These are phyloP conservation scores for Cosmorhoe ocellata DNA, from an alignment of 2,888 invertebrate species.

Conservation along the genomic window DNA sequence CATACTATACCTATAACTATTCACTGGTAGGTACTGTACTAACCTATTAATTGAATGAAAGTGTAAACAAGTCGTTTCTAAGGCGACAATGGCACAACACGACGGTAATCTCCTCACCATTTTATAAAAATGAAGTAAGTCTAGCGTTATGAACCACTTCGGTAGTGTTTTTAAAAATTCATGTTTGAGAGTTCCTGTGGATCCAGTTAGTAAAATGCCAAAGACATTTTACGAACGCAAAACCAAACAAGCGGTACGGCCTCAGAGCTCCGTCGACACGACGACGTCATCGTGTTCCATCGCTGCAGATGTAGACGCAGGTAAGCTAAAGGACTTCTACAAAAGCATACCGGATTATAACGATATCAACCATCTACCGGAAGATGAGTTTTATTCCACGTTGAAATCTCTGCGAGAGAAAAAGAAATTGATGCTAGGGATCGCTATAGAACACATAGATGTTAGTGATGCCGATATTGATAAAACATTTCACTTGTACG, in stretches of 20 bases:
- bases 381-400: conserved; percentile 88
- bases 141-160: conserved; percentile 67
- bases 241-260: conserved; percentile 36
- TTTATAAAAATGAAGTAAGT: conserved; percentile 9
- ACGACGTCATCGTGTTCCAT: conserved; percentile 58
- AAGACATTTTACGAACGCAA: conserved; percentile 86
- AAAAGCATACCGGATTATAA: conserved; percentile 91
- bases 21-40: too few species aligned
- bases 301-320: conserved; percentile 70
- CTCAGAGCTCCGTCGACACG: conserved; percentile 58
- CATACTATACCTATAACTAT: too few species aligned
- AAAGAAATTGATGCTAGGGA: conserved; percentile 78
- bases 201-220: conserved; percentile 87
- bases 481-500: conserved; percentile 37
- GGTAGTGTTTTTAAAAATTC: conserved; percentile 87
- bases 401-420: conserved; percentile 85
- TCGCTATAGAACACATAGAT: conserved; percentile 57
- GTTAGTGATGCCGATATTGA: conserved; percentile 45
- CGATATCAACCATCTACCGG: conserved; percentile 88
- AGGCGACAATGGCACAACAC: conserved; percentile 36
- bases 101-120: background rate
- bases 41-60: too few species aligned
- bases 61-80: conserved; percentile 23
- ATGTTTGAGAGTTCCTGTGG: conserved; percentile 87
- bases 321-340: conserved; percentile 87